Evolutionary conservation across 2,888 invertebrate species (phyloP).

Genomic region (Thysanoteuthis rhombus): DNA sequence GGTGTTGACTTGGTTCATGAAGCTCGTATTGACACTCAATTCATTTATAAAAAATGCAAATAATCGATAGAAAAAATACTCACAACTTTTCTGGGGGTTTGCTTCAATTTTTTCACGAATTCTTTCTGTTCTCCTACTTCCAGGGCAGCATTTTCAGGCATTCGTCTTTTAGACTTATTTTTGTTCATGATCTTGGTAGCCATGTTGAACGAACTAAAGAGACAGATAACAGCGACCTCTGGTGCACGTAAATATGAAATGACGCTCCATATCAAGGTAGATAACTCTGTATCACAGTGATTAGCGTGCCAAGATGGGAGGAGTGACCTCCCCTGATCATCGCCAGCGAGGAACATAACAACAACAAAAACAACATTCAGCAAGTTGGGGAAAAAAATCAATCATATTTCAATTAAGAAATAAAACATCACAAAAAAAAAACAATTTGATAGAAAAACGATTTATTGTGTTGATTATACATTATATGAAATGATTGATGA

Average conservation of each 20-base stretch:
- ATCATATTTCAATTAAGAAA: background rate
- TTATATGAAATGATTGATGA: background rate
- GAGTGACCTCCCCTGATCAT: background rate
- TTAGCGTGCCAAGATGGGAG: too few species aligned
- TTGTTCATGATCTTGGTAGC: background rate
- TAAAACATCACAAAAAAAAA: background rate
- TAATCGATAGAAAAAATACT: background rate
- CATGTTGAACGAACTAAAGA: background rate
- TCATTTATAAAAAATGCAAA: background rate
- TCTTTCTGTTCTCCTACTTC: conserved; percentile 46
- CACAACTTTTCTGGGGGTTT: conserved; percentile 43
- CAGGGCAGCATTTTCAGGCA: conserved; percentile 43
- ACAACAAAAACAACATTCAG: too few species aligned
- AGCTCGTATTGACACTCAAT: background rate
- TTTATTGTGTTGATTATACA: background rate
- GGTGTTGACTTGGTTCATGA: background rate
- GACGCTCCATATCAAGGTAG: background rate
- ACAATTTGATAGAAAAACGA: background rate
- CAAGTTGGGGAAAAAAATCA: background rate
- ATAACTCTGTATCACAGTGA: background rate
- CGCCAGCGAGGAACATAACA: too few species aligned
- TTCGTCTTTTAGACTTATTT: conserved; percentile 31
- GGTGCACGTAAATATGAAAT: background rate
- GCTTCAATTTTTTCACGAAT: conserved; percentile 48
- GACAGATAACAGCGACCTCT: background rate